phyloP scores from a whole-genome alignment of 2,888 invertebrate species.

The Mythimna impura region DNA sequence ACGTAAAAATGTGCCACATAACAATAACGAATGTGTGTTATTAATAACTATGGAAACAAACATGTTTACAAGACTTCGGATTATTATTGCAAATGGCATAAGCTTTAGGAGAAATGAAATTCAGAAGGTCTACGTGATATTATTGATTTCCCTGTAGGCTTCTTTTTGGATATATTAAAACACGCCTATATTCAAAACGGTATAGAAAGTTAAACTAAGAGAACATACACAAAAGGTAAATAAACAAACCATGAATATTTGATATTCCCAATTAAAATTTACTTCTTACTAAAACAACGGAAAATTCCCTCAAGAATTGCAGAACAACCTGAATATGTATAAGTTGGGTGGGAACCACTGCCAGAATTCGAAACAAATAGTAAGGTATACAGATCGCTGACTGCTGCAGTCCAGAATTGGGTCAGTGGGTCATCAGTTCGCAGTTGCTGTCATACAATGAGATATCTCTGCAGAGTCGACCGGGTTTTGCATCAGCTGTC shows the following conservation, averaged over 20 bases:
- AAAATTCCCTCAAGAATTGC: slow-evolving; percentile 64
- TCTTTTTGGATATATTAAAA: slow-evolving; percentile 58
- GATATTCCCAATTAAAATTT: slow-evolving; percentile 49
- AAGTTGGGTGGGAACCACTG: slow-evolving; percentile 80
- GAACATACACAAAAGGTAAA: slow-evolving; percentile 18
- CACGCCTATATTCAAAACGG: slow-evolving; percentile 31
- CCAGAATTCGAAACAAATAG: slow-evolving; percentile 86
- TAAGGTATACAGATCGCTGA: slow-evolving; percentile 79
- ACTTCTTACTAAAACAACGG: slow-evolving; percentile 49
- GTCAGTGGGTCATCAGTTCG: slow-evolving; percentile 86
- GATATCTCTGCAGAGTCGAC: slow-evolving; percentile 84
- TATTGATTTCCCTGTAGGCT: slow-evolving; percentile 72
- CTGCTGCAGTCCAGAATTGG: slow-evolving; percentile 87
- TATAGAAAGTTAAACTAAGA: slow-evolving; percentile 22
- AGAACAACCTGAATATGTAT: slow-evolving; percentile 78
- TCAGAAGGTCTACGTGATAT: slow-evolving; percentile 65
- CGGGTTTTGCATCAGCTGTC: slow-evolving; percentile 79
- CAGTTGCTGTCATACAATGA: slow-evolving; percentile 86
- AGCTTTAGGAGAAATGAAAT: slow-evolving; percentile 62
- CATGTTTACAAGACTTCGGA: slow-evolving; percentile 57
- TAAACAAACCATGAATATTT: slow-evolving; percentile 48
- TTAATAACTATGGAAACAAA: slow-evolving; percentile 58
- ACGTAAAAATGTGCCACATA: slow-evolving; percentile 21
- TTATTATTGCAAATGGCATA: slow-evolving; percentile 46
- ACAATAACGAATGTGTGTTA: slow-evolving; percentile 46